Conservation (phyloP, 2,113 vertebrate species). For the Etheostoma cragini region DNA sequence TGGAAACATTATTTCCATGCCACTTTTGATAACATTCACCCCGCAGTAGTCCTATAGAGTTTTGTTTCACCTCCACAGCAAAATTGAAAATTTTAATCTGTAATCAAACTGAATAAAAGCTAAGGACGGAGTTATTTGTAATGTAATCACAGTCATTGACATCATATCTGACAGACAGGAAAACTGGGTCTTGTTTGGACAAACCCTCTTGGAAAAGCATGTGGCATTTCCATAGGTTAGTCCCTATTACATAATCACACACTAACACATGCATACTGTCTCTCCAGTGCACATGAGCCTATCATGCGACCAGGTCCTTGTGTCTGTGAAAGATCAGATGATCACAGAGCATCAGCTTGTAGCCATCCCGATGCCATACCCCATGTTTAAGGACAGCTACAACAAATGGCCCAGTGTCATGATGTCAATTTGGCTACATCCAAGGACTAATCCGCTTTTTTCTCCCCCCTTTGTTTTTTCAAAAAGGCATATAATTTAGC, state of each 20-base stretch:
- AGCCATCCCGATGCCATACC: constrained; percentile 49
- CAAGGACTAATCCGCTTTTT: constrained; percentile 62
- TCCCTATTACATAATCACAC: neutral
- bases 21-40: constrained; percentile 34
- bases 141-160: constrained; percentile 21
- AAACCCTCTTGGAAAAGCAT: constrained; percentile 25
- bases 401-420: constrained; percentile 71
- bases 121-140: constrained; percentile 38
- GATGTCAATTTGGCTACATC: constrained; percentile 70
- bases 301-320: constrained; percentile 65
- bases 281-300: constrained; percentile 52
- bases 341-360: constrained; percentile 64
- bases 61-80: constrained; percentile 40
- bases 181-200: constrained; percentile 39
- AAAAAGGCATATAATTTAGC: constrained; percentile 73
- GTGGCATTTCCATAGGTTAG: constrained; percentile 40
- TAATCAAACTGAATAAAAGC: constrained; percentile 41
- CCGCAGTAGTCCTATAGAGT: constrained; percentile 8
- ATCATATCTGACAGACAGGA: constrained; percentile 48
- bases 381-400: constrained; percentile 55
- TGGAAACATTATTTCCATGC: constrained; percentile 7
- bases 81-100: constrained; percentile 41
- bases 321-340: constrained; percentile 70
- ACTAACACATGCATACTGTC: constrained; percentile 19
- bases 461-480: constrained; percentile 47